phyloP scores from a whole-genome alignment of 2,797 vertebrate species.

The Picus viridis region DNA sequence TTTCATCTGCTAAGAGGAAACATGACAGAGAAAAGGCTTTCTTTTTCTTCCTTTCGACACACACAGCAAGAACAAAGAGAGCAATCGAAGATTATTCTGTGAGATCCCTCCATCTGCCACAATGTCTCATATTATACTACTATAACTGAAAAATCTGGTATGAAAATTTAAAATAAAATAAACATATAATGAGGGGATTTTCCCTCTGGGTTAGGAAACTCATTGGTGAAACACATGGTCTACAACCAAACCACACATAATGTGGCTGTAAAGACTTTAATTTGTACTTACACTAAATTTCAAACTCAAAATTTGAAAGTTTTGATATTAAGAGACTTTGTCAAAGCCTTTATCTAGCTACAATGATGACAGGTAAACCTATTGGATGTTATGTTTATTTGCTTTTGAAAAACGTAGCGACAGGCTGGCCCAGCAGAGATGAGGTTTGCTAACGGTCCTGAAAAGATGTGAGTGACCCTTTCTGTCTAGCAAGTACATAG shows the following conservation, averaged over 20 bases:
- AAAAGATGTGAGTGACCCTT: background rate
- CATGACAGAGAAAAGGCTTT: slow-evolving; percentile 62
- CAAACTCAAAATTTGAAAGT: background rate
- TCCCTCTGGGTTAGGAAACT: background rate
- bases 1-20: slow-evolving; percentile 32
- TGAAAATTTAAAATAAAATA: slow-evolving; percentile 30
- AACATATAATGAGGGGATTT: background rate
- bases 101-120: slow-evolving; percentile 72
- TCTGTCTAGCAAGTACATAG: background rate
- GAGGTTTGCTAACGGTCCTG: background rate
- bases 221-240: background rate
- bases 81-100: slow-evolving; percentile 68
- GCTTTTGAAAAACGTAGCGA: background rate
- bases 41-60: slow-evolving; percentile 72
- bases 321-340: background rate
- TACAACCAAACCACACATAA: background rate
- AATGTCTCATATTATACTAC: slow-evolving; percentile 46
- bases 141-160: background rate
- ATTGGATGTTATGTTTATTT: background rate
- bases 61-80: slow-evolving; percentile 60
- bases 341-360: background rate
- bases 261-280: background rate
- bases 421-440: background rate
- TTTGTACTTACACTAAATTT: background rate
- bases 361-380: background rate